Evolutionary conservation across 2,888 invertebrate genomes (phyloP).

Genomic region (Lepetodrilus schrolli): DNA sequence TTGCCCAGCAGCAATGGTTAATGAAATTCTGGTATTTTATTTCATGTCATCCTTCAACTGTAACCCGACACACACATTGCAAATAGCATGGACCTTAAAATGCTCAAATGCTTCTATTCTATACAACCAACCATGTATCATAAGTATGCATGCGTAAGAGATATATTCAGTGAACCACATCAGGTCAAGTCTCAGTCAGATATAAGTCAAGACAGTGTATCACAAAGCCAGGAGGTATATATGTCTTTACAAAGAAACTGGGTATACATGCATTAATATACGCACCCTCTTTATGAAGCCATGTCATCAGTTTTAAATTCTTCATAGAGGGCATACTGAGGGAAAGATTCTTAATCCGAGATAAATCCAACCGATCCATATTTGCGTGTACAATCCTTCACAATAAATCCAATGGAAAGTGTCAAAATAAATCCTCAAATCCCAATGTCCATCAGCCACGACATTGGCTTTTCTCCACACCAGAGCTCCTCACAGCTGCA

Average conservation of each 20-base stretch:
- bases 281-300: not conserved
- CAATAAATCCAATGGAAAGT: not conserved
- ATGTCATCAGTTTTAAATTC: conserved; percentile 14
- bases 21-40: no score
- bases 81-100: no score
- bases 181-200: not conserved
- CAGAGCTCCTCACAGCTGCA: conserved; percentile 12
- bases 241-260: no score
- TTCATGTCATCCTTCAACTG: not conserved
- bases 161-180: not conserved
- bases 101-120: not conserved
- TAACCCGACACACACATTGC: not conserved
- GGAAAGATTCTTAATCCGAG: conserved; percentile 19
- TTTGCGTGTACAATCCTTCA: not conserved
- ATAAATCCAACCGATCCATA: conserved; percentile 18
- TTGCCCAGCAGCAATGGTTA: no score
- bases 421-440: not conserved
- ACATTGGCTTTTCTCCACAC: not conserved
- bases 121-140: not conserved
- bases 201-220: not conserved
- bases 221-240: not conserved
- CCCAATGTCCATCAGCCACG: not conserved
- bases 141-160: not conserved
- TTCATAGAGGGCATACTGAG: conserved; percentile 16
- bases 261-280: no score